phyloP scores from a whole-genome alignment of 1,140 invertebrate genomes.

The Microvelia longipes region DNA sequence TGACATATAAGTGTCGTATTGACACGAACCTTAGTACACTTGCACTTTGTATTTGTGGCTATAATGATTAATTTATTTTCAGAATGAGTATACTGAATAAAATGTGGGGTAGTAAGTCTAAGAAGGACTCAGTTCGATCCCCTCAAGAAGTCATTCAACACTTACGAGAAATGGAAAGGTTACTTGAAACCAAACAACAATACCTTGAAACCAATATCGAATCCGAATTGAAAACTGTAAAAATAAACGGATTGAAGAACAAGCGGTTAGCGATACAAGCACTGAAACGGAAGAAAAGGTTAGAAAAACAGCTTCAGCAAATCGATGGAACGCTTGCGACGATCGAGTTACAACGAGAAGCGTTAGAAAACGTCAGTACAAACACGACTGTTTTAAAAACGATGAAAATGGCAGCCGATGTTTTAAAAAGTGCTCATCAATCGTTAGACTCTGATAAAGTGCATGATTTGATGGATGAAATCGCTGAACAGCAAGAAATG shows the following conservation, averaged over 20 bases:
- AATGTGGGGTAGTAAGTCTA: constrained; percentile 79
- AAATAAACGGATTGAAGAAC: constrained; percentile 89
- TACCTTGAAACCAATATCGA: constrained; percentile 94
- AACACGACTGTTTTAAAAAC: constrained; percentile 94
- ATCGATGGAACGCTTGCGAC: constrained; percentile 97
- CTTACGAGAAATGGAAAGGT: constrained; percentile 88
- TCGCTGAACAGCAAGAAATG: constrained; percentile 97
- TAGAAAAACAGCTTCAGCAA: constrained; percentile 92
- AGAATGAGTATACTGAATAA: constrained; percentile 75
- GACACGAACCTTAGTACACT: no score
- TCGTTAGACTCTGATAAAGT: constrained; percentile 95
- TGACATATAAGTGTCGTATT: no score
- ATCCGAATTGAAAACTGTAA: constrained; percentile 68
- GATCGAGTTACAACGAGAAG: constrained; percentile 94
- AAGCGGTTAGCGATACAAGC: constrained; percentile 94
- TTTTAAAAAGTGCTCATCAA: constrained; percentile 90
- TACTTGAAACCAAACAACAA: constrained; percentile 94
- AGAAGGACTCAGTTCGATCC: constrained; percentile 55
- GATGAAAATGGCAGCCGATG: constrained; percentile 90
- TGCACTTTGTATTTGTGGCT: no score
- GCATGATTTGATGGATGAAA: constrained; percentile 98
- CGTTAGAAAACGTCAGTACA: constrained; percentile 92
- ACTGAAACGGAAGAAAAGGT: constrained; percentile 91
- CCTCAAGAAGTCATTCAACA: constrained; percentile 95
- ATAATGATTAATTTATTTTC: no score